phyloP scores from a whole-genome alignment of 1,140 invertebrate species.

The Aleiodes sp. region DNA sequence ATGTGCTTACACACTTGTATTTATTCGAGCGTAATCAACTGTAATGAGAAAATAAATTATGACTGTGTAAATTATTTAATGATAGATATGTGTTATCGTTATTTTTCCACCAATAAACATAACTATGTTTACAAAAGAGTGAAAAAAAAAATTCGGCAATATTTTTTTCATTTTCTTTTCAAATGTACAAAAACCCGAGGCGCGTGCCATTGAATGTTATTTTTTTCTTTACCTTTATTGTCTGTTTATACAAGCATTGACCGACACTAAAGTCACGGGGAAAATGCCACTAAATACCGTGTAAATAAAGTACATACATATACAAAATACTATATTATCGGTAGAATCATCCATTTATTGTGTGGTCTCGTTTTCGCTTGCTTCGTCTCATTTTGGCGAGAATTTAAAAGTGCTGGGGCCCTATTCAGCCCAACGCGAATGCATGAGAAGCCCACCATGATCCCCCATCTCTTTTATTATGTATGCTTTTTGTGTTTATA shows the following conservation, averaged over 20 bases:
- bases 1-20: neutral
- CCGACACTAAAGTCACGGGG: conserved; percentile 1
- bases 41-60: neutral
- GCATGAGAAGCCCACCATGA: conserved; percentile 6
- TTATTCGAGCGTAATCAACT: neutral
- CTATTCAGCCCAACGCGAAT: neutral
- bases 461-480: conserved; percentile 11
- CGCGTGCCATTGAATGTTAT: neutral
- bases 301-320: conserved; percentile 16
- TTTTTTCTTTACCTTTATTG: neutral
- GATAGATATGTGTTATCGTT: neutral
- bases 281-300: conserved; percentile 11
- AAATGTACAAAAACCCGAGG: no score
- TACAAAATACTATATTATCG: conserved; percentile 9
- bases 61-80: neutral
- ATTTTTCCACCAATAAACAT: no score
- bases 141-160: neutral
- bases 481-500: neutral
- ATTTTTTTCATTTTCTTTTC: no score
- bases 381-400: neutral
- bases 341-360: conserved; percentile 12
- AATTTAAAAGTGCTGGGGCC: neutral
- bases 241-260: neutral
- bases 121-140: neutral
- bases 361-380: neutral